Evolutionary conservation across 2,113 vertebrate genomes (phyloP).

Genomic region (Peromyscus leucopus): DNA sequence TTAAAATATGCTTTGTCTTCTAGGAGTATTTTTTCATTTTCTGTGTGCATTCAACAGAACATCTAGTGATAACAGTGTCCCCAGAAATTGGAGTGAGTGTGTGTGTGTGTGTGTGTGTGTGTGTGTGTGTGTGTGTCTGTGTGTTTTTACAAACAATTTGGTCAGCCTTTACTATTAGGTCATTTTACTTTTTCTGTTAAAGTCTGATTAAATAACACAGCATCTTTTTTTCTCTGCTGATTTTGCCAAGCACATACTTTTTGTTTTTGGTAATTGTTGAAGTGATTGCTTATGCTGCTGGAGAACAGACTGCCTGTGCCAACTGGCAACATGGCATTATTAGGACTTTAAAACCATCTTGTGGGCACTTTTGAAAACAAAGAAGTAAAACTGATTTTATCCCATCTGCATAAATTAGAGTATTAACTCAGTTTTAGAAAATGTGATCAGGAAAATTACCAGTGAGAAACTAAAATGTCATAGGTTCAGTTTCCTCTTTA

Average conservation of each 20-base stretch:
- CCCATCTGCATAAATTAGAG: not conserved
- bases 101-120: not conserved
- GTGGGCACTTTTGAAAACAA: conserved; percentile 65
- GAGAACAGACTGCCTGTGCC: conserved; percentile 23
- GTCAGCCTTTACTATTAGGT: not conserved
- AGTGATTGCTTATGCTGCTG: conserved; percentile 34
- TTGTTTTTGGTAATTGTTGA: conserved; percentile 60
- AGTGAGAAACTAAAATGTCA: conserved; percentile 31
- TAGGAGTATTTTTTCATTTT: conserved; percentile 49
- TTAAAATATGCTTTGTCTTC: conserved; percentile 24
- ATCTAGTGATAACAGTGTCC: not conserved
- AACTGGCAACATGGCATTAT: conserved; percentile 4
- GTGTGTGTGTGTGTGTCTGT: too few species aligned
- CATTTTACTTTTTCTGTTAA: conserved; percentile 37
- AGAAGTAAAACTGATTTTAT: conserved; percentile 58
- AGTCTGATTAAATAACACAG: conserved; percentile 40
- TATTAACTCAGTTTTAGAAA: conserved; percentile 45
- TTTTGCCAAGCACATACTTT: conserved; percentile 39
- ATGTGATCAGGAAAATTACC: not conserved
- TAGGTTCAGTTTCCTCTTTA: not conserved
- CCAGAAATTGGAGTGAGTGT: not conserved
- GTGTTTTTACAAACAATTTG: conserved; percentile 17
- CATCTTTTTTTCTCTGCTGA: conserved; percentile 5
- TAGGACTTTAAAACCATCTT: conserved; percentile 56
- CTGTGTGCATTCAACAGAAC: conserved; percentile 9